Evolutionary conservation across 1,140 invertebrate genomes (phyloP).

Genomic region (Apis mellifera): Amel_HAv3.1 CM009940.2:11054501-11055000

Average conservation of each 20-base stretch:
- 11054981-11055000: constrained; percentile 48
- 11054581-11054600: no score
- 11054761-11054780: constrained; percentile 23
- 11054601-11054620: no score
- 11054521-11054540: background rate
- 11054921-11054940: constrained; percentile 46
- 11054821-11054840: constrained; percentile 34
- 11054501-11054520: background rate
- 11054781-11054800: background rate
- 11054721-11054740: constrained; percentile 49
- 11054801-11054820: no score
- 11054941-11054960: constrained; percentile 45
- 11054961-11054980: constrained; percentile 29
- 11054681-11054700: constrained; percentile 57
- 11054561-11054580: no score
- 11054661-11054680: constrained; percentile 6
- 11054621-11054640: background rate
- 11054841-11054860: background rate
- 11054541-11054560: background rate
- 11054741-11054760: constrained; percentile 45
- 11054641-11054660: constrained; percentile 29
- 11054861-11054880: constrained; percentile 11
- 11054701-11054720: constrained; percentile 66
- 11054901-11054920: constrained; percentile 40
- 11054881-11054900: constrained; percentile 37